Evolutionary conservation across 2,888 invertebrate genomes (phyloP).

Genomic region (Aspidiotus destructor): DNA sequence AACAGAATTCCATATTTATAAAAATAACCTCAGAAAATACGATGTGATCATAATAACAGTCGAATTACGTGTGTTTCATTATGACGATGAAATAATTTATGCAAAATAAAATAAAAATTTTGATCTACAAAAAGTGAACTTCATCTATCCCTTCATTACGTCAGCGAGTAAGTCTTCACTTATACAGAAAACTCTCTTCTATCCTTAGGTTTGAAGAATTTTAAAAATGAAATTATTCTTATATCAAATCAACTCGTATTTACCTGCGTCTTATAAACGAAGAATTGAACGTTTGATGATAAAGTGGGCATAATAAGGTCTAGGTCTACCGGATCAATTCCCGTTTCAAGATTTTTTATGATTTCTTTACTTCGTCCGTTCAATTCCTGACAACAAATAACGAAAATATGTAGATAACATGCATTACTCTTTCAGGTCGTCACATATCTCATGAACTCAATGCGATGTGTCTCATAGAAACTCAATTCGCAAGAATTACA

Average conservation of each 20-base stretch:
- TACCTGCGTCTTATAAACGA: constrained; percentile 25
- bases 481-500: background rate
- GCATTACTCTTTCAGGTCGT: background rate
- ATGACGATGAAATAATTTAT: no score
- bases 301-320: constrained; percentile 13
- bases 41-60: background rate
- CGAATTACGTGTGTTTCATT: background rate
- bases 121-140: background rate
- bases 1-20: no score
- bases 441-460: background rate
- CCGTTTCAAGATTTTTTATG: constrained; percentile 9
- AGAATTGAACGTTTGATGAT: constrained; percentile 18
- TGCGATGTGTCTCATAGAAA: background rate
- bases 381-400: constrained; percentile 10
- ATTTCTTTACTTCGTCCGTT: constrained; percentile 7
- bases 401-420: background rate
- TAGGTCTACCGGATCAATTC: constrained; percentile 29
- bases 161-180: background rate
- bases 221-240: background rate
- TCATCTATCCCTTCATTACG: background rate
- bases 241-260: background rate
- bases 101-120: no score
- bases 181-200: no score
- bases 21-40: background rate
- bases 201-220: no score